Percentiles rank a stretch among this genome's conserved stretches.
phyloP scores from a whole-genome alignment of 2,888 invertebrate species.

The Nephrotoma appendiculata region DNA sequence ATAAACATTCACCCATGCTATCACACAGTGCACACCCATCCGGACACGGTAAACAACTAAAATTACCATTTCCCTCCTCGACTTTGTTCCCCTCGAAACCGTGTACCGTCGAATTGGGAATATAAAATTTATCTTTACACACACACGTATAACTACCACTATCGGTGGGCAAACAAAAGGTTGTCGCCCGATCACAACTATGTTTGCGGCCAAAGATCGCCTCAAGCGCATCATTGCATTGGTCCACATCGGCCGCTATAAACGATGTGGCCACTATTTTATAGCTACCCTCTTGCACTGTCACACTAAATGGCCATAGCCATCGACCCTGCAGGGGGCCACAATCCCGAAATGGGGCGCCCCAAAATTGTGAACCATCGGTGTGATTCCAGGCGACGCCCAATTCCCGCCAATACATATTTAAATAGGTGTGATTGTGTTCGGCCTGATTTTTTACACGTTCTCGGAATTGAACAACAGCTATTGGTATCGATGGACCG shows the following conservation, averaged over 20 bases:
- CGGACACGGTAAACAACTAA: conserved; percentile 36
- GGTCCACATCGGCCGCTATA: conserved; percentile 45
- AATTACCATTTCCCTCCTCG: conserved; percentile 22
- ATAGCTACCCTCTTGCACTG: conserved; percentile 27
- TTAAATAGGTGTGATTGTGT: conserved; percentile 28
- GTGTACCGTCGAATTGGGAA: conserved; percentile 38
- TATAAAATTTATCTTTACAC: conserved; percentile 44
- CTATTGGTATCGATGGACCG: conserved; percentile 30
- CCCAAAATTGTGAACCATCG: conserved; percentile 31
- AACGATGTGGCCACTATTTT: conserved; percentile 48
- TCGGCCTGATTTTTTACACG: conserved; percentile 27
- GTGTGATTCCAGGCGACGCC: conserved; percentile 32
- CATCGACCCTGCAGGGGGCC: conserved; percentile 30
- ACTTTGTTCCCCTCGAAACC: conserved; percentile 38
- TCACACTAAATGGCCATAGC: conserved; percentile 34
- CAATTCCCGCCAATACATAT: conserved; percentile 32
- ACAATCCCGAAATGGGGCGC: conserved; percentile 32
- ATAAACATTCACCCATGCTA: conserved; percentile 42
- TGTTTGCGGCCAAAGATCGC: conserved; percentile 53
- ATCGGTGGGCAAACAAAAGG: conserved; percentile 30
- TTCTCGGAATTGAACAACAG: conserved; percentile 33
- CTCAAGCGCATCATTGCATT: conserved; percentile 54
- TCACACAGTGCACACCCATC: conserved; percentile 39
- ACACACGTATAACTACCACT: conserved; percentile 44
- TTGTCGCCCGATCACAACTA: conserved; percentile 34